phyloP scores from a whole-genome alignment of 1,140 invertebrate species.

The Drosophila insularis region DNA sequence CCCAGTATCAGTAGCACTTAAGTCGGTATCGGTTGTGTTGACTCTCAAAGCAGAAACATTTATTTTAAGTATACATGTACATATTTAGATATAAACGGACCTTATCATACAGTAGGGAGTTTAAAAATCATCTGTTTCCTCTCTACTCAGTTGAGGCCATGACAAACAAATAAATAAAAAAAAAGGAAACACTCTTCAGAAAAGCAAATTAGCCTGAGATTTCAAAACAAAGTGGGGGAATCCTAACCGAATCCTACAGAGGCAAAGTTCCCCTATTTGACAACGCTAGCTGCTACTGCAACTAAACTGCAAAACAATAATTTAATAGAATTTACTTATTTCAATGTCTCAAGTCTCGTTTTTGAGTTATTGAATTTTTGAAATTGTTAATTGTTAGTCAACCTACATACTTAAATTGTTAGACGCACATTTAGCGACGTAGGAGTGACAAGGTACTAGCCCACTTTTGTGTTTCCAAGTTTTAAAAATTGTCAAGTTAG shows the following conservation, averaged over 20 bases:
- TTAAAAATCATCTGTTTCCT: background rate
- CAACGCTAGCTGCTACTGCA: too few species aligned
- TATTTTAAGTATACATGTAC: background rate
- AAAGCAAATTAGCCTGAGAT: too few species aligned
- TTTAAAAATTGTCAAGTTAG: background rate
- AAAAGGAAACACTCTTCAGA: background rate
- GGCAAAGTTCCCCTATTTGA: too few species aligned
- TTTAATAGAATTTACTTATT: too few species aligned
- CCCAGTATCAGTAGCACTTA: conserved; percentile 1
- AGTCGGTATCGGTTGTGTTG: background rate
- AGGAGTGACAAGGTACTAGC: background rate
- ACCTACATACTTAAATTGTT: background rate
- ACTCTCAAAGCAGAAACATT: background rate
- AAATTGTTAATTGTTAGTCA: too few species aligned
- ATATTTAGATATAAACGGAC: background rate
- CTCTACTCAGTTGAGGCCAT: background rate
- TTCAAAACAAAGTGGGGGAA: too few species aligned
- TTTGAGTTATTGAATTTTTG: too few species aligned
- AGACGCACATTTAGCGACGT: background rate
- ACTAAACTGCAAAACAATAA: too few species aligned
- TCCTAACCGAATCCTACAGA: too few species aligned
- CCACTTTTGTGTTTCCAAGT: background rate
- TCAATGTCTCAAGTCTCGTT: too few species aligned
- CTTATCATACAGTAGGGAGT: background rate
- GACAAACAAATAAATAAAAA: background rate